Evolutionary conservation across 2,797 vertebrate species (phyloP).

Genomic region (Sphenodon punctatus): DNA sequence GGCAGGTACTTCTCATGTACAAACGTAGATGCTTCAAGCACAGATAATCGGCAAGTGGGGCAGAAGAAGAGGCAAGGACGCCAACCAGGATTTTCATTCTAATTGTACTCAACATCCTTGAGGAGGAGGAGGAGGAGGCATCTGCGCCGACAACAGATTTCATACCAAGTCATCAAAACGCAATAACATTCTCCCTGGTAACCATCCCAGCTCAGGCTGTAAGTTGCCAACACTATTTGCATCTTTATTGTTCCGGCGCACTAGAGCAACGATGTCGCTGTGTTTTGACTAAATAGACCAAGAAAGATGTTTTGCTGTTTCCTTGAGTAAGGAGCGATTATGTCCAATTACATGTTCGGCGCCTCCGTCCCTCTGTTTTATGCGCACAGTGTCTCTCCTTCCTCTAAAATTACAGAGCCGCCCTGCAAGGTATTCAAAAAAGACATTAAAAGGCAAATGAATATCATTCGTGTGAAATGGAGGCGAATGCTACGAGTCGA

Average conservation of each 20-base stretch:
- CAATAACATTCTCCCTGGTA: slow-evolving; percentile 18
- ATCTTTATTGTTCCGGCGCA: slow-evolving; percentile 46
- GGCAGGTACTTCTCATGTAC: no score
- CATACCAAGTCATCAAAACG: background rate
- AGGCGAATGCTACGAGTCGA: background rate
- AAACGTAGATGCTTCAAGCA: background rate
- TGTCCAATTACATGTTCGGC: slow-evolving; percentile 3
- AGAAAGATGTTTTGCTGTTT: slow-evolving; percentile 35
- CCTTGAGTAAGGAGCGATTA: slow-evolving; percentile 42
- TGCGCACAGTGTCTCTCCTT: background rate
- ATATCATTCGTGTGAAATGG: rapidly evolving
- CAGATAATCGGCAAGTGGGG: background rate
- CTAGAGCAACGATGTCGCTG: background rate
- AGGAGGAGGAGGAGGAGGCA: background rate
- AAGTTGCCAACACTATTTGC: slow-evolving; percentile 33
- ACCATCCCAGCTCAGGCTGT: background rate
- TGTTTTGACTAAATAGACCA: slow-evolving; percentile 33
- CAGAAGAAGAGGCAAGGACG: no score
- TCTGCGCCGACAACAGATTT: background rate
- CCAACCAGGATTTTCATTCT: background rate
- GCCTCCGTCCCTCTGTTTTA: background rate
- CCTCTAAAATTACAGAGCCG: background rate
- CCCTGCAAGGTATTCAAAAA: background rate
- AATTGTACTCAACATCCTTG: background rate
- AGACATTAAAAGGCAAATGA: background rate